Evolutionary conservation across 2,113 vertebrate genomes (phyloP), one percentile per base, ranked within the genome.

Genomic region (Madoqua kirkii): DNA sequence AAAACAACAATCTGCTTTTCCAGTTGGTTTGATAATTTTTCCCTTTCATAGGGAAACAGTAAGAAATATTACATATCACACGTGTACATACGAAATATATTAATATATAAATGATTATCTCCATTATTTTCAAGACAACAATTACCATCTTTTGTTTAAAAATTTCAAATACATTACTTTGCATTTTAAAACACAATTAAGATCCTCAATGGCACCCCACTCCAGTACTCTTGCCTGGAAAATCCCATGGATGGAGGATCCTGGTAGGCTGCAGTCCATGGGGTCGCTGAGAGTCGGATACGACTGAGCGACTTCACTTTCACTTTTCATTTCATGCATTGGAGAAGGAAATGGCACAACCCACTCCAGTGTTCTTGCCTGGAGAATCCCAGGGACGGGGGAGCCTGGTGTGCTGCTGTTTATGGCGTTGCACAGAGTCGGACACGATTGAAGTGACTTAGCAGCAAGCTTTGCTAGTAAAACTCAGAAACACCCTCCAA

Each of bases 341-440:
- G 23, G 55, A 57, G 55, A 57, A 57, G 55, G 55, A 25, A 23
- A 57, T 25, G 23, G 55, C 55, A 57, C n/a, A n/a, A 57, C 8
- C 55, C 8, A 57, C 8, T 57, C 55, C 55, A 57, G 21, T 25
- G 55, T 57, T 57, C 55, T 57, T 57, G 55, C 21, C 55, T 57
- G 55, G 55, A 25, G 55, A 57, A 57, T 2, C 55, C 55, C 55
- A 25, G 55, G 55, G 55, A 57, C 9, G 0, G 55, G 21, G 55
- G 55, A 57, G 55, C 55, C 55, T 11, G 55, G 55, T 57, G 55
- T 3, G 55, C 55, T 57, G 55, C 55, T 9, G 0, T 57, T 23
- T 25, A 57, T 11, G 55, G 55, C 3, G 0, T 25, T 0, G 3
- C 55, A 57, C 55, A 57, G 23, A 59, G 57, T 59, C 4, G 23